Percentiles rank a stretch among this genome's conserved stretches.
phyloP scores from a whole-genome alignment of 2,888 invertebrate species.

The Chromoteleia sp. region DNA sequence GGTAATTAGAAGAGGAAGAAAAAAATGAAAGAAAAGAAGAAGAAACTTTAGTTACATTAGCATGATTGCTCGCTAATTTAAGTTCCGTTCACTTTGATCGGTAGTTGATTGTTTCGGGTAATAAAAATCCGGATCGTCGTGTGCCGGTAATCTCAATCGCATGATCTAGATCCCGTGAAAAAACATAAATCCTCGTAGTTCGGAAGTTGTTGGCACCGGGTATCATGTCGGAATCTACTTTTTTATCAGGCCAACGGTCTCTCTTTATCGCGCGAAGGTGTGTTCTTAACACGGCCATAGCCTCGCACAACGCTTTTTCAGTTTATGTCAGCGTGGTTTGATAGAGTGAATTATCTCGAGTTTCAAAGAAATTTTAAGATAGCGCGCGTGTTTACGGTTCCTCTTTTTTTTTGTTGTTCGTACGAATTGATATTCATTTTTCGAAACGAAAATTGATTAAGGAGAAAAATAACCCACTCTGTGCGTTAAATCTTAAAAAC shows the following conservation, averaged over 20 bases:
- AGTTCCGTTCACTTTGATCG: neutral
- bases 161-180: constrained; percentile 48
- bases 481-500: no score
- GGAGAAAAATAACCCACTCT: no score
- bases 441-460: no score
- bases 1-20: no score
- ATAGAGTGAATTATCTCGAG: constrained; percentile 22
- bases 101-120: constrained; percentile 24
- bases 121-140: constrained; percentile 42
- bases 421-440: no score
- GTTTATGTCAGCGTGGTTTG: constrained; percentile 8
- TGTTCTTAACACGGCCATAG: constrained; percentile 45
- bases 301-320: constrained; percentile 32
- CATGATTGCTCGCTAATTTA: neutral
- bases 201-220: constrained; percentile 57
- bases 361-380: neutral
- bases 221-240: constrained; percentile 49
- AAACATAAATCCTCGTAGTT: constrained; percentile 50
- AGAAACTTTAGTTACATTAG: neutral
- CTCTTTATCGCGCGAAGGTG: constrained; percentile 47
- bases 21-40: no score
- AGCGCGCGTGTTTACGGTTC: neutral
- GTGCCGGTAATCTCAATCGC: constrained; percentile 38
- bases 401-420: neutral
- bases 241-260: constrained; percentile 49